These are phyloP conservation scores for Gymnoscopelus braueri DNA, from an alignment of 2,797 vertebrate genomes.

Conservation along the genomic window DNA sequence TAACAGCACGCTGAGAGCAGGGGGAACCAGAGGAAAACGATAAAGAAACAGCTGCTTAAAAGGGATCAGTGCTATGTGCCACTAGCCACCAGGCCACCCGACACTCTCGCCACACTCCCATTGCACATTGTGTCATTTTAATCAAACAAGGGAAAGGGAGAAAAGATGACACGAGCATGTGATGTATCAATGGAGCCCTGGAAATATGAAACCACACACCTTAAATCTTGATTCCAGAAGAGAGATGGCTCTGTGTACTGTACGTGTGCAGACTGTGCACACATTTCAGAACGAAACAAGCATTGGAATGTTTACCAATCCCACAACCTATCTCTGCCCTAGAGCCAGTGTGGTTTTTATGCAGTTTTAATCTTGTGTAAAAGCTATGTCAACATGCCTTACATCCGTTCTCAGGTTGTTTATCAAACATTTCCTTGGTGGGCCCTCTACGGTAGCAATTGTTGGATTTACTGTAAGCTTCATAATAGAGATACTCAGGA, in stretches of 20 bases:
- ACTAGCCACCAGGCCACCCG: slow-evolving; percentile 20
- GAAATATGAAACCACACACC: background rate
- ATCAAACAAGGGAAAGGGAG: slow-evolving; percentile 23
- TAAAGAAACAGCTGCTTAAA: slow-evolving; percentile 45
- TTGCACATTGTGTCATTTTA: slow-evolving; percentile 11
- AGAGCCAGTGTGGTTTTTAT: background rate
- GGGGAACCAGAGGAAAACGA: slow-evolving; percentile 35
- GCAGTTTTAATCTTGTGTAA: background rate
- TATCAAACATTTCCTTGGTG: slow-evolving; percentile 1
- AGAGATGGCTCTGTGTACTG: slow-evolving; percentile 3
- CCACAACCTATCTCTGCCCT: slow-evolving; percentile 4
- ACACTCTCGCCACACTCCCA: slow-evolving; percentile 12
- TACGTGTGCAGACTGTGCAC: background rate
- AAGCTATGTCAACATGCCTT: slow-evolving; percentile 1
- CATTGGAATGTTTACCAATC: slow-evolving; percentile 25
- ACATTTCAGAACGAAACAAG: background rate
- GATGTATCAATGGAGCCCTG: background rate
- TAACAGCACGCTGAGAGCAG: slow-evolving; percentile 37
- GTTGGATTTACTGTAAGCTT: background rate
- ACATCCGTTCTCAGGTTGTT: background rate
- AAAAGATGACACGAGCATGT: background rate
- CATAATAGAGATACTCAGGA: too few relatives aligned
- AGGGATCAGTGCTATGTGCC: slow-evolving; percentile 5
- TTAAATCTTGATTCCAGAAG: background rate
- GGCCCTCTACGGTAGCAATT: background rate